These are phyloP conservation scores for Conus ventricosus DNA, from an alignment of 1,140 invertebrate genomes.

Conservation along the genomic window DNA sequence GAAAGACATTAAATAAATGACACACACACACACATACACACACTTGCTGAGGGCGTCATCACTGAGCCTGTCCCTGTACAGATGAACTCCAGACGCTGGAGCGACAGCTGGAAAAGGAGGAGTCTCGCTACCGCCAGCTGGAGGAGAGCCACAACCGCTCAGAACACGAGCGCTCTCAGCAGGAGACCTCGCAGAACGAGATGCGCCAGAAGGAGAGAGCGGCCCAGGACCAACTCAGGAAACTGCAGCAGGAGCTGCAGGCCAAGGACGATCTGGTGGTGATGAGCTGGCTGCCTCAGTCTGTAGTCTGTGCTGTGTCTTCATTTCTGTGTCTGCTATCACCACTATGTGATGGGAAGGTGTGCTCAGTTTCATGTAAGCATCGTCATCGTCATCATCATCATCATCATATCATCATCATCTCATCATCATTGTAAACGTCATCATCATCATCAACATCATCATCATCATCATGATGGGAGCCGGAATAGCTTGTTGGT, in stretches of 20 bases:
- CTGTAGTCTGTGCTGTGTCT: background rate
- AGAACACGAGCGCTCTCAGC: constrained; percentile 58
- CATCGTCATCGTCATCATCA: too few species aligned
- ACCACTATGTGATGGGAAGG: too few species aligned
- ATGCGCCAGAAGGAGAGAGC: constrained; percentile 52
- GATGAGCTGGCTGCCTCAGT: too few species aligned
- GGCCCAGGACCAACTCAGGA: constrained; percentile 55
- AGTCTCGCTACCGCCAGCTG: constrained; percentile 56
- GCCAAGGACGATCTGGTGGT: constrained; percentile 71
- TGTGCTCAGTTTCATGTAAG: too few species aligned
- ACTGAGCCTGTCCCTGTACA: constrained; percentile 41
- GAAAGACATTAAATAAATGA: too few species aligned
- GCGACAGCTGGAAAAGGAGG: constrained; percentile 62
- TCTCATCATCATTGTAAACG: too few species aligned
- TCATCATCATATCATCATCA: too few species aligned
- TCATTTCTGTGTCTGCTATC: background rate
- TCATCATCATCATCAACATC: too few species aligned
- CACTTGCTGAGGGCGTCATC: too few species aligned
- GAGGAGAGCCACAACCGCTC: constrained; percentile 69
- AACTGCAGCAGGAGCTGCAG: constrained; percentile 64
- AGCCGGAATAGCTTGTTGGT: too few species aligned
- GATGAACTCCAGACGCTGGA: constrained; percentile 69
- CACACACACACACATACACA: too few species aligned
- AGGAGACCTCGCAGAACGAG: constrained; percentile 58
- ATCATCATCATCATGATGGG: too few species aligned